Conservation (phyloP, 2,888 invertebrate species). For the Tenthredo notha region DNA sequence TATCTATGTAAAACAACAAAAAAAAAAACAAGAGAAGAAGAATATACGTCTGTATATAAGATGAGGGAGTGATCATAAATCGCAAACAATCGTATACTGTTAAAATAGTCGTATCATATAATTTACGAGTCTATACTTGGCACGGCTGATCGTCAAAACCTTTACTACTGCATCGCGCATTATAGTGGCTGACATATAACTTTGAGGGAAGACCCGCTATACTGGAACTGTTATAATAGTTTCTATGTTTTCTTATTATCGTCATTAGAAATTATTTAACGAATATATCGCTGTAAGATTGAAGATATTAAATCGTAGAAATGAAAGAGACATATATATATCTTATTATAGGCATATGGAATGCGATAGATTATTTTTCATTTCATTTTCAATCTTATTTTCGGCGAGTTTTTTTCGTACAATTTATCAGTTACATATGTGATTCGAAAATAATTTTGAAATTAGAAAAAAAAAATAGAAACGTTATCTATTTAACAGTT, state of each 20-base stretch:
- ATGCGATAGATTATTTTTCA: not conserved
- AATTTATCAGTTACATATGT: not conserved
- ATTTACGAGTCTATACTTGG: not conserved
- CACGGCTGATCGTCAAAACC: constrained; percentile 14
- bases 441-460: not conserved
- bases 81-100: not conserved
- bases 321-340: not conserved
- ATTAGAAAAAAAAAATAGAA: not conserved
- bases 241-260: not conserved
- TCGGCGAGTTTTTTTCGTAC: not conserved
- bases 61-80: not conserved
- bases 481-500: not conserved
- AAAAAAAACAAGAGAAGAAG: too few species aligned
- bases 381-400: not conserved
- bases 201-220: not conserved
- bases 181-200: not conserved
- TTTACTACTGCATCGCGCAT: not conserved
- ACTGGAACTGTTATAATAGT: not conserved
- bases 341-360: not conserved
- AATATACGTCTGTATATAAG: not conserved
- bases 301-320: not conserved
- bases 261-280: not conserved
- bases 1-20: too few species aligned
- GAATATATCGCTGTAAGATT: not conserved
- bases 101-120: constrained; percentile 16